Evolutionary conservation across 2,888 invertebrate genomes (phyloP), one percentile per base, ranked within the genome.

Genomic region (Ditula angustiorana): DNA sequence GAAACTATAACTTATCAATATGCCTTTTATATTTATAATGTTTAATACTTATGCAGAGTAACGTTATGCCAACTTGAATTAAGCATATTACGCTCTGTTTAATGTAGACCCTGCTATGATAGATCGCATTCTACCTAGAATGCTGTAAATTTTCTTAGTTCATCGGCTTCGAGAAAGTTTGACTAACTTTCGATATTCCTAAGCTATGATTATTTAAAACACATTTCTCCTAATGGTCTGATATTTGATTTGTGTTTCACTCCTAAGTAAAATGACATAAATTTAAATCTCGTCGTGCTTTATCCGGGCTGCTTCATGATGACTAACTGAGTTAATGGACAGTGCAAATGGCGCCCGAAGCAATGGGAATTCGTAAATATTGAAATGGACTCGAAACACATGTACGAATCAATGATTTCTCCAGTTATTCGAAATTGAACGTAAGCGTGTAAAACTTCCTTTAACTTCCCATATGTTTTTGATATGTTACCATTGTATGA

Each of bases 281-380:
- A 16, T 41, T 41, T 10, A 2, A 41, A 41, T 41, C 19, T 19
- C 16, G 2, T 0, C 16, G 35, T 41, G 16, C 41, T 41, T 41
- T 19, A 41, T 8, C 2, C 41, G 19, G 16, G 19, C 19, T 41
- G 41, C 8, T 41, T 41, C 19, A 19, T 41, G 41, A 41, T 41
- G 41, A 41, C 19, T 56, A 56, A 56, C 13, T 41, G 55, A 41
- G 41, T 56, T 16, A 24, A 37, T n/a, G 23, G 41, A 41, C 55
- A 56, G 24, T 41, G 26, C 37, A 24, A 41, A 41, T 41, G 41
- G 41, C 41, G 41, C 41, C 41, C 41, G 19, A 19, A 19, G 41
- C 41, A 19, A 19, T 19, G 41, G 41, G 19, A 37, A 41, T 41
- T 3, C 41, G 41, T 41, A 41, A 41, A 41, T 41, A 7, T 41